These are phyloP conservation scores for Xestia c-nigrum DNA, from an alignment of 2,888 invertebrate genomes.

Conservation along the genomic window DNA sequence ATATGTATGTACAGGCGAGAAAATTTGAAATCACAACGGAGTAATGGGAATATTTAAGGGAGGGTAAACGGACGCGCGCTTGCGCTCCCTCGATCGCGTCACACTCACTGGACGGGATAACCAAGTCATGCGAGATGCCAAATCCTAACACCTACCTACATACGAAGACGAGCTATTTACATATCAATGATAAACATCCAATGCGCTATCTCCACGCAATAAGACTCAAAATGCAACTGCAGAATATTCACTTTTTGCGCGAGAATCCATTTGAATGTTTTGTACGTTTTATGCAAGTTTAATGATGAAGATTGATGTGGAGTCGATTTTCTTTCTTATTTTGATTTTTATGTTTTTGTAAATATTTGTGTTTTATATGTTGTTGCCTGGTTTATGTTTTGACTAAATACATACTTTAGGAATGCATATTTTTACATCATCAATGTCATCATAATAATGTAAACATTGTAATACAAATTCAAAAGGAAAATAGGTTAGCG, in stretches of 20 bases:
- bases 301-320: slow-evolving; percentile 55
- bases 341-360: slow-evolving; percentile 30
- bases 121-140: slow-evolving; percentile 58
- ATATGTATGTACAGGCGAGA: slow-evolving; percentile 46
- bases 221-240: slow-evolving; percentile 60
- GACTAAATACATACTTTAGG: slow-evolving; percentile 15
- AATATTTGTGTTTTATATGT: slow-evolving; percentile 33
- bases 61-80: slow-evolving; percentile 45
- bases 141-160: slow-evolving; percentile 60
- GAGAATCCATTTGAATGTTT: slow-evolving; percentile 46
- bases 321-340: slow-evolving; percentile 46
- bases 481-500: too few species aligned
- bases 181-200: slow-evolving; percentile 62
- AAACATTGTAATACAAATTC: neutral
- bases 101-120: slow-evolving; percentile 58
- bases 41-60: slow-evolving; percentile 39
- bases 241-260: slow-evolving; percentile 38
- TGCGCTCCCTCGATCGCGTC: slow-evolving; percentile 48
- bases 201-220: slow-evolving; percentile 44
- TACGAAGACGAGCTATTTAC: slow-evolving; percentile 57
- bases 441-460: neutral
- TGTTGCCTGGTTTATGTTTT: slow-evolving; percentile 25
- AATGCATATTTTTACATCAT: slow-evolving; percentile 19
- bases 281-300: slow-evolving; percentile 51
- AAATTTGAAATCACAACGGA: slow-evolving; percentile 51